Base-by-base conservation (phyloP, 2,888 invertebrate genomes). In the Incurvaria masculella region DNA sequence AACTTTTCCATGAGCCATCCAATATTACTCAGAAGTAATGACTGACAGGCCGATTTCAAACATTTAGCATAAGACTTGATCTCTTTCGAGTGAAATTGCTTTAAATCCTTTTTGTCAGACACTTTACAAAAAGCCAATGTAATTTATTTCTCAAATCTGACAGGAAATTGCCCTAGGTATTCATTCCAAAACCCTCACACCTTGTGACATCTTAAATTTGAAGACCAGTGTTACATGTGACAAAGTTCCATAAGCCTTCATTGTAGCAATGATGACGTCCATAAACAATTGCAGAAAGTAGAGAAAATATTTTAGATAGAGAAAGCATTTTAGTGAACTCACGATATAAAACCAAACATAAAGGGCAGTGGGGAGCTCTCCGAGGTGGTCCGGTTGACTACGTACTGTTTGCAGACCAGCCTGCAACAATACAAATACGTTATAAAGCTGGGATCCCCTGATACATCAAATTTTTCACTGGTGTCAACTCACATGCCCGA, bases 361-460 rank as follows among this genome's bases (percentile, higher is more conserved):
- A 92, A 93, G 16, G 91, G 88, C 53, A 91, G 75, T 1, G 87
- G 82, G 1, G 91, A 88, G 2, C 86, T 76, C 61, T 91, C 91
- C 2, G 86, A 89, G 0, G 91, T 90, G 39, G 87, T 86, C 60
- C 85, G 84, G 65, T 89, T 89, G 54, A 70, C 74, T 43, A 88
- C 80, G 66, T 88, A 89, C 67, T 89, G 87, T 57, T 81, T 84
- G 65, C 91, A 92, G 33, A 91, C 86, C 49, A 91, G 68, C 41
- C 91, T 91, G 64, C 48, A 82, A 84, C 58, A 59, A 40, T 52
- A 54, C 41, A 52, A 23, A 42, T 41, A 17, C 14, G 42, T 44
- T 41, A 52, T 50, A 50, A 45, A 46, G 43, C 45, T n/a, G n/a
- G n/a, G n/a, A n/a, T n/a, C n/a, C 46, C 17, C 26, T 46, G 49